phyloP scores from a whole-genome alignment of 2,113 vertebrate species.

The Osmerus mordax region DNA sequence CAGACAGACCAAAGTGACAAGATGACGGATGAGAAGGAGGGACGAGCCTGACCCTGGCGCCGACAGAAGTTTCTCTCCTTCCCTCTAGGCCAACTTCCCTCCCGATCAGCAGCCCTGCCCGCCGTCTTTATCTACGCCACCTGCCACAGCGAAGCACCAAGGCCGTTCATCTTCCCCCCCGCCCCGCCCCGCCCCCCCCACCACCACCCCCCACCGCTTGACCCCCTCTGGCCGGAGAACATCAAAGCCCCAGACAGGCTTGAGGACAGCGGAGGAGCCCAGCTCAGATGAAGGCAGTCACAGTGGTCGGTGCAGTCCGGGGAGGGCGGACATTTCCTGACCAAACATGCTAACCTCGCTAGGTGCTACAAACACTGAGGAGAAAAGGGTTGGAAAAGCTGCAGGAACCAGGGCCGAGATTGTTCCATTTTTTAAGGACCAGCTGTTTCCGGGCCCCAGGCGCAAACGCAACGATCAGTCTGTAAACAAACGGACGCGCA shows the following conservation, averaged over 20 bases:
- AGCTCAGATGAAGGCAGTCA: slow-evolving; percentile 17
- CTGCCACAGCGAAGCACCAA: slow-evolving; percentile 44
- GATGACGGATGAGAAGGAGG: too few relatives aligned
- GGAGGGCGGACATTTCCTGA: too few relatives aligned
- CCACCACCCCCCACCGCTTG: slow-evolving; percentile 36
- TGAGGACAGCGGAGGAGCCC: slow-evolving; percentile 21
- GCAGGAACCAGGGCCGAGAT: neutral
- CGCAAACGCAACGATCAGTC: slow-evolving; percentile 2
- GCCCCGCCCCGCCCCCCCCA: too few relatives aligned
- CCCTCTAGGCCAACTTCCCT: slow-evolving; percentile 24
- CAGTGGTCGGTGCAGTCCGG: neutral
- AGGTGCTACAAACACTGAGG: too few relatives aligned
- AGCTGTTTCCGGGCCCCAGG: neutral
- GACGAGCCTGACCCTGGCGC: slow-evolving; percentile 16
- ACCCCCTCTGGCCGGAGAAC: slow-evolving; percentile 36
- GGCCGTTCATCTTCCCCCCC: slow-evolving; percentile 49
- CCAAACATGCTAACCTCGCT: too few relatives aligned
- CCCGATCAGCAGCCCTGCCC: slow-evolving; percentile 21
- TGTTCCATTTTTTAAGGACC: neutral
- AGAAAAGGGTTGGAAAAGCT: neutral
- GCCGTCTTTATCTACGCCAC: slow-evolving; percentile 44
- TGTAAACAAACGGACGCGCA: neutral
- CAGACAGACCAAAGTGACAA: neutral
- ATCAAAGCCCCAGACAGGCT: slow-evolving; percentile 46
- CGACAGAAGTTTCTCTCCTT: slow-evolving; percentile 11